Percentiles rank a stretch among this genome's conserved stretches.
Evolutionary conservation across 1,140 invertebrate genomes (phyloP).

Genomic region (Chironomus striatipennis): DNA sequence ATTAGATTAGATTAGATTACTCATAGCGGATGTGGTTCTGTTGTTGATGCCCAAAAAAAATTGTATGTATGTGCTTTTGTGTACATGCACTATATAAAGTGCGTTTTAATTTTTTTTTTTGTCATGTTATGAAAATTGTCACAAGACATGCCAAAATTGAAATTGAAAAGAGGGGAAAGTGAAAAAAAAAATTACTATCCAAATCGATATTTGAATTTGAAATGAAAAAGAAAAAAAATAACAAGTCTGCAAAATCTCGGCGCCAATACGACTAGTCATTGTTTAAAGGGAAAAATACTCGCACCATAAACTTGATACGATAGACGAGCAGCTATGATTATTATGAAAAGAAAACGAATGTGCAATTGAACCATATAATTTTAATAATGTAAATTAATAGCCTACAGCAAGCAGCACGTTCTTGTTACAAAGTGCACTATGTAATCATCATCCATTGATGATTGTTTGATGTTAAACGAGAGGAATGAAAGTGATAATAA

Average conservation of each 20-base stretch:
- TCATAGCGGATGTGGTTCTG: not conserved
- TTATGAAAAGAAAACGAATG: not conserved
- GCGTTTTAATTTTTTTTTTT: not conserved
- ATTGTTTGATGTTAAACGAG: not conserved
- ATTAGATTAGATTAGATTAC: not conserved
- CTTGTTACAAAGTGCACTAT: not conserved
- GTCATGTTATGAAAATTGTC: not conserved
- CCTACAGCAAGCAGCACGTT: not conserved
- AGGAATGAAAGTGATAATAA: not conserved
- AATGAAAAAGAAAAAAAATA: not conserved
- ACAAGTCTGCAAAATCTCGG: not conserved
- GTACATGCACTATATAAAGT: too few species aligned
- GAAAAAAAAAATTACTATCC: not conserved
- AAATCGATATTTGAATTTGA: not conserved
- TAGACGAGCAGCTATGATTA: not conserved
- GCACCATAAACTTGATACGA: not conserved
- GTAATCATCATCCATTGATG: not conserved
- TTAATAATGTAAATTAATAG: constrained; percentile 15
- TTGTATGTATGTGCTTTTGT: too few species aligned
- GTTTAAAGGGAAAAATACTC: not conserved
- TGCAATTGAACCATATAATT: not conserved
- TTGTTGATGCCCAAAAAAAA: too few species aligned
- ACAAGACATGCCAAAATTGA: too few species aligned
- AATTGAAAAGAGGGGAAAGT: not conserved
- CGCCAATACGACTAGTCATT: constrained; percentile 13